Percentiles rank a stretch among this genome's conserved stretches.
These are phyloP conservation scores for Lophotriccus pileatus DNA, from an alignment of 2,797 vertebrate species.

Conservation along the genomic window DNA sequence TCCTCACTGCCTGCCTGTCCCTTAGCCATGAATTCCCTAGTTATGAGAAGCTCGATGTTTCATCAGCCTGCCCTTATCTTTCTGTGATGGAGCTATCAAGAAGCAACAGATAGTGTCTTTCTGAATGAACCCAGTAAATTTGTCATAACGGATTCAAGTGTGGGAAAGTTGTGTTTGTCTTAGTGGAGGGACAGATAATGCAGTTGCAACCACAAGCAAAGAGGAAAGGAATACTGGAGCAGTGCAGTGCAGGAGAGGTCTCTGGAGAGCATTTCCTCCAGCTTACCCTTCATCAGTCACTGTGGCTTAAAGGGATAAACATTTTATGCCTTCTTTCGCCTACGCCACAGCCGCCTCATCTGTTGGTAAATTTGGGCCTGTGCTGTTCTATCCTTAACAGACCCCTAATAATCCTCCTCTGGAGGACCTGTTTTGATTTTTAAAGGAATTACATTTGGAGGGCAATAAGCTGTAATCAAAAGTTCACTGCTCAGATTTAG, in stretches of 20 bases:
- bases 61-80: background rate
- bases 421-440: constrained; percentile 12
- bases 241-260: background rate
- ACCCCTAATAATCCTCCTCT: background rate
- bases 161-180: background rate
- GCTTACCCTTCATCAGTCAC: background rate
- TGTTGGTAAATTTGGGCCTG: background rate
- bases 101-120: background rate
- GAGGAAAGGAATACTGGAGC: background rate
- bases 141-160: background rate
- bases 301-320: constrained; percentile 25
- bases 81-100: background rate
- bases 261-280: background rate
- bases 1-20: rapidly evolving
- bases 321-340: background rate
- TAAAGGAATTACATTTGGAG: background rate
- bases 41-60: background rate
- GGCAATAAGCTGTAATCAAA: background rate
- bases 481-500: background rate
- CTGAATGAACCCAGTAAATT: background rate
- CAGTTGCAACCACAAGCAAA: background rate
- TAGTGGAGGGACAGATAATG: background rate
- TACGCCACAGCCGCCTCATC: background rate
- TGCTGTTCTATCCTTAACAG: constrained; percentile 13
- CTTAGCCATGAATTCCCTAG: background rate